phyloP scores from a whole-genome alignment of 2,113 vertebrate species.

The Hepsetus odoe region DNA sequence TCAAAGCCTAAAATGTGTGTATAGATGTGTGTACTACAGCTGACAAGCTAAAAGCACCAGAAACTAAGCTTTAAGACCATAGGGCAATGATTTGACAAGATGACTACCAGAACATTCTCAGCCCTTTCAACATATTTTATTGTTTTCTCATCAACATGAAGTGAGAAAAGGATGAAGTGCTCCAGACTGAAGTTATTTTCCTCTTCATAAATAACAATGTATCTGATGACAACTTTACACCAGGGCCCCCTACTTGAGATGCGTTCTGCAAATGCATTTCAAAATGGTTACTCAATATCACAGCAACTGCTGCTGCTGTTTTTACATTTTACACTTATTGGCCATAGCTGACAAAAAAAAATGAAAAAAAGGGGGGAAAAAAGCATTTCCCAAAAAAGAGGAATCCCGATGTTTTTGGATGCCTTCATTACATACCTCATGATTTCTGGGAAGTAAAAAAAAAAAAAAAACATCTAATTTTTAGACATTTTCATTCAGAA shows the following conservation, averaged over 20 bases:
- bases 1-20: not conserved
- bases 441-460: too few relatives aligned
- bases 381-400: too few relatives aligned
- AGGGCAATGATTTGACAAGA: not conserved
- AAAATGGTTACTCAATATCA: not conserved
- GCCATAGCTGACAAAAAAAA: not conserved
- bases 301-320: not conserved
- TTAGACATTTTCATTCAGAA: too few relatives aligned
- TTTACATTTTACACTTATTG: not conserved
- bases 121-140: not conserved
- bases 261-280: not conserved
- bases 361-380: too few relatives aligned
- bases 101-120: not conserved
- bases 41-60: not conserved
- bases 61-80: not conserved
- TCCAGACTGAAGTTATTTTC: not conserved
- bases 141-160: not conserved
- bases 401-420: too few relatives aligned
- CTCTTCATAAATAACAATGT: not conserved
- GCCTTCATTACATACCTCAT: too few relatives aligned
- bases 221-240: not conserved
- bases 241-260: not conserved
- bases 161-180: conserved; percentile 15
- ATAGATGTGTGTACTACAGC: not conserved
- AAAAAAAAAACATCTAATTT: too few relatives aligned